Evolutionary conservation across 2,113 vertebrate genomes (phyloP).

Genomic region (Albula goreensis): DNA sequence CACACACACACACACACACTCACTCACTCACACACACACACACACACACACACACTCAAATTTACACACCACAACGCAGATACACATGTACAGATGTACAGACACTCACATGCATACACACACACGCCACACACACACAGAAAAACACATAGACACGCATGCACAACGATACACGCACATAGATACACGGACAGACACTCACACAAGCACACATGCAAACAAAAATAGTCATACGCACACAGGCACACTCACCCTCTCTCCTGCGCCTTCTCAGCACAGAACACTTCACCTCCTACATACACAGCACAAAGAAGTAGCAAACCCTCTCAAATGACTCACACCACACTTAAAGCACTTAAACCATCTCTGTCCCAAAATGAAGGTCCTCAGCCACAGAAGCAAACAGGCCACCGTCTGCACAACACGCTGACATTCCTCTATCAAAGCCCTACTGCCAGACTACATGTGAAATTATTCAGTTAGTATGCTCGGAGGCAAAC

Average conservation of each 20-base stretch:
- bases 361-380: background rate
- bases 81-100: too few species aligned
- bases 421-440: background rate
- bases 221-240: constrained; percentile 32
- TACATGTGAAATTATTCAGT: background rate
- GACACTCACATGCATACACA: too few species aligned
- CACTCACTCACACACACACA: too few species aligned
- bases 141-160: too few species aligned
- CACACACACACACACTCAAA: too few species aligned
- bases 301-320: background rate
- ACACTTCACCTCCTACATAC: background rate
- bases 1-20: too few species aligned
- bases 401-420: background rate
- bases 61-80: too few species aligned
- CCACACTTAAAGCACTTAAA: background rate
- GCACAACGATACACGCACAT: too few species aligned
- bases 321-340: background rate
- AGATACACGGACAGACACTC: background rate
- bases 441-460: background rate
- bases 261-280: background rate
- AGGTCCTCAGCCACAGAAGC: background rate
- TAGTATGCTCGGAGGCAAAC: too few species aligned
- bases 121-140: too few species aligned
- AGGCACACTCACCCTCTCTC: background rate
- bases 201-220: constrained; percentile 14